Evolutionary conservation across 2,797 vertebrate genomes (phyloP).

Genomic region (Cyprinodon diabolis): DNA sequence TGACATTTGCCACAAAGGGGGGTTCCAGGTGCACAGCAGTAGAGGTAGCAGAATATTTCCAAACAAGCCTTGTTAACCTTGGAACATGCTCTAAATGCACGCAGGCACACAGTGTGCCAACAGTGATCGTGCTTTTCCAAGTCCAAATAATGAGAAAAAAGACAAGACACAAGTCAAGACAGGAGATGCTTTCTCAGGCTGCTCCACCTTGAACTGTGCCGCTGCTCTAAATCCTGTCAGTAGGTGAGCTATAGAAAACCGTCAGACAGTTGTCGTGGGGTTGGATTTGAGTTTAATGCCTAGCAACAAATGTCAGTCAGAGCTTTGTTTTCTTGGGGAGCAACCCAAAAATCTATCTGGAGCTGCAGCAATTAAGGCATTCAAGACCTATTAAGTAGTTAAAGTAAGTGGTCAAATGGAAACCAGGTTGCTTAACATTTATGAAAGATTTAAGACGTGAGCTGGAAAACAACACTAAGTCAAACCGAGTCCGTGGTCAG

Average conservation of each 20-base stretch:
- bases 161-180: constrained; percentile 51
- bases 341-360: constrained; percentile 49
- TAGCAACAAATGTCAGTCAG: constrained; percentile 42
- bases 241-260: constrained; percentile 21
- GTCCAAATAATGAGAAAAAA: constrained; percentile 46
- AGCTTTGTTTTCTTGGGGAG: constrained; percentile 61
- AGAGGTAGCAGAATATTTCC: constrained; percentile 48
- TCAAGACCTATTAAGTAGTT: constrained; percentile 72
- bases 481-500: constrained; percentile 15
- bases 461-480: constrained; percentile 32
- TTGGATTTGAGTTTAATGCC: constrained; percentile 37
- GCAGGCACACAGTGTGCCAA: constrained; percentile 43
- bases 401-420: constrained; percentile 68
- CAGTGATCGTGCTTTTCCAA: constrained; percentile 47
- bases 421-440: constrained; percentile 59
- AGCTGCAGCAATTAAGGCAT: constrained; percentile 58
- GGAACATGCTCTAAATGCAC: constrained; percentile 17
- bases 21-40: constrained; percentile 23
- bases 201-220: constrained; percentile 30
- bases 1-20: constrained; percentile 37
- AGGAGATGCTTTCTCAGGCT: constrained; percentile 25
- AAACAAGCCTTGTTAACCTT: constrained; percentile 48
- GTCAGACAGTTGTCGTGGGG: constrained; percentile 23
- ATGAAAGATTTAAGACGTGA: constrained; percentile 31
- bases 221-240: constrained; percentile 40